Conservation (phyloP, 2,888 invertebrate species). For the Schizotus pectinicornis region DNA sequence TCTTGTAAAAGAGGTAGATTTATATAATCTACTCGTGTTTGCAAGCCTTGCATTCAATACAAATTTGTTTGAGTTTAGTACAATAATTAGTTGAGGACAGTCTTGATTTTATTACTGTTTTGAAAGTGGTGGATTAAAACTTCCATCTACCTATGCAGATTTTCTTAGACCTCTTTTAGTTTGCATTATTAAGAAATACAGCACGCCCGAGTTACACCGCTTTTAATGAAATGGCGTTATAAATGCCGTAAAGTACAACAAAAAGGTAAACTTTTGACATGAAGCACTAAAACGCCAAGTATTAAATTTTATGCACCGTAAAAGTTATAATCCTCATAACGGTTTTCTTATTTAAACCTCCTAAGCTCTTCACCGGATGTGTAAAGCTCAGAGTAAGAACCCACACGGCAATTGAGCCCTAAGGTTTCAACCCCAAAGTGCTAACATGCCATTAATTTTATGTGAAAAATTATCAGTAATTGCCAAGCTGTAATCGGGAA, state of each 20-base stretch:
- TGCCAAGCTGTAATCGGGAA: no score
- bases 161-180: neutral
- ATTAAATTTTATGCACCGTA: slow-evolving; percentile 20
- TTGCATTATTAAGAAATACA: neutral
- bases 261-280: slow-evolving; percentile 19
- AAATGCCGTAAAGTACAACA: slow-evolving; percentile 6
- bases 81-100: slow-evolving; percentile 2
- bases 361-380: slow-evolving; percentile 3
- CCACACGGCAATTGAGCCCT: no score
- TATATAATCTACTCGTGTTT: no score
- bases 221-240: slow-evolving; percentile 8
- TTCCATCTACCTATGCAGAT: neutral
- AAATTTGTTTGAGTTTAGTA: no score
- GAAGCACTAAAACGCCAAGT: slow-evolving; percentile 11
- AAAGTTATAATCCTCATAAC: slow-evolving; percentile 16
- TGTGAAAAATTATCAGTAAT: no score
- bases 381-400: neutral
- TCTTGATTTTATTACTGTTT: slow-evolving; percentile 1
- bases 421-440: no score
- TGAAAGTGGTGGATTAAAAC: slow-evolving; percentile 2
- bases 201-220: neutral
- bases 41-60: no score
- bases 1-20: no score
- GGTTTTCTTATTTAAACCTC: slow-evolving; percentile 4
- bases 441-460: no score